Percentiles rank a stretch among this genome's conserved stretches.
Evolutionary conservation across 2,113 vertebrate species (phyloP).

Genomic region (Lutjanus erythropterus): DNA sequence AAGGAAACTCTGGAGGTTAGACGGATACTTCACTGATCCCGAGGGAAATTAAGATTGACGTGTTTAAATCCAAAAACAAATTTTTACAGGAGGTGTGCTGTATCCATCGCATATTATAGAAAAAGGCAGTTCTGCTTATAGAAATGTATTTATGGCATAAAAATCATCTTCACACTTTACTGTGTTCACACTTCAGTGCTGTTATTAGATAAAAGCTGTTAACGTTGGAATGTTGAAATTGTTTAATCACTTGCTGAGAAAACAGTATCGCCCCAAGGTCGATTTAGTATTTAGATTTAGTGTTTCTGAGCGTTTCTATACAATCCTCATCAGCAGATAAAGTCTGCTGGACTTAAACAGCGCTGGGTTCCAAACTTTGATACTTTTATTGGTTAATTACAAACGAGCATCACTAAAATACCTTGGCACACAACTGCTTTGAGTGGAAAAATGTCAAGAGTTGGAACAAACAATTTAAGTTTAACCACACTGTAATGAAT

Average conservation of each 20-base stretch:
- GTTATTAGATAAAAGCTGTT: not conserved
- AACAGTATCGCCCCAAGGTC: not conserved
- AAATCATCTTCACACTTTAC: not conserved
- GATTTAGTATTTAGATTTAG: not conserved
- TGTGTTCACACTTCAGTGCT: not conserved
- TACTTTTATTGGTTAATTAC: no score
- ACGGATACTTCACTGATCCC: no score
- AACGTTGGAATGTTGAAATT: not conserved
- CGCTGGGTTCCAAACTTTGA: no score
- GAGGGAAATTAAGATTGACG: no score
- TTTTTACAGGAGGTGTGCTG: no score
- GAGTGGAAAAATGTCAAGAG: no score
- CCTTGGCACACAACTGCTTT: no score
- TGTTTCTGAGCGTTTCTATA: not conserved
- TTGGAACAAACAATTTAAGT: no score
- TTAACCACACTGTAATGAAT: no score
- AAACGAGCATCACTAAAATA: no score
- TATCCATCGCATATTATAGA: not conserved
- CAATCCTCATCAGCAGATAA: not conserved
- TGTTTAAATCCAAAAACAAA: conserved; percentile 23
- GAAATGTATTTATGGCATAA: not conserved
- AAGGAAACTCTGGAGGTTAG: not conserved
- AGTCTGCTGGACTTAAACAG: no score
- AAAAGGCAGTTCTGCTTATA: not conserved
- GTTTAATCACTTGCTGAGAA: not conserved